Conservation (phyloP, 2,888 invertebrate species). For the Aporophyla lueneburgensis region DNA sequence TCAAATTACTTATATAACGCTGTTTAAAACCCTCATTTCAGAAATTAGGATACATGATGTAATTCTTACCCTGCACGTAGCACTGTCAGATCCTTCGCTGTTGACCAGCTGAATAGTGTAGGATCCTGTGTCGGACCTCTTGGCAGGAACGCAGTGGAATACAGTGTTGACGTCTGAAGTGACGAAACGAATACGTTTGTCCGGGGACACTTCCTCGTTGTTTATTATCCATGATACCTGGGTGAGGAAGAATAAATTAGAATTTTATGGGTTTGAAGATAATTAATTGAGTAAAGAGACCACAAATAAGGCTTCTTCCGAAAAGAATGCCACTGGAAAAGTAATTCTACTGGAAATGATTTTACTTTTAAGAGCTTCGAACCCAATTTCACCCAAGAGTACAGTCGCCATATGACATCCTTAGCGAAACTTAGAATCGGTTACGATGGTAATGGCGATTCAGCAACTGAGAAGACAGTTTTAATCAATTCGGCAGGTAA, state of each 20-base stretch:
- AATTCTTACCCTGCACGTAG: conserved; percentile 94
- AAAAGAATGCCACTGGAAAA: too few species aligned
- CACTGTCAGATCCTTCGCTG: conserved; percentile 97
- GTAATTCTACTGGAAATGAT: too few species aligned
- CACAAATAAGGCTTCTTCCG: too few species aligned
- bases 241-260: neutral
- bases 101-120: conserved; percentile 98
- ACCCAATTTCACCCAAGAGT: too few species aligned
- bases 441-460: too few species aligned
- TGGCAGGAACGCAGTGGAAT: conserved; percentile 96
- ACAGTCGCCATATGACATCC: too few species aligned
- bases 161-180: conserved; percentile 95
- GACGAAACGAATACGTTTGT: conserved; percentile 96
- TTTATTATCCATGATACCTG: conserved; percentile 96
- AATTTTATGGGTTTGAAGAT: too few species aligned
- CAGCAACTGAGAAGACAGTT: too few species aligned
- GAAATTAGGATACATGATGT: neutral
- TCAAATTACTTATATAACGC: neutral
- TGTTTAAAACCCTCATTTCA: neutral
- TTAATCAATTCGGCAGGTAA: too few species aligned
- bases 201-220: conserved; percentile 95
- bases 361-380: too few species aligned
- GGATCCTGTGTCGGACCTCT: conserved; percentile 97
- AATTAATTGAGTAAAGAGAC: too few species aligned
- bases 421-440: too few species aligned